Base-by-base conservation (phyloP, 2,797 vertebrate species). In the Podarcis lilfordi region DNA sequence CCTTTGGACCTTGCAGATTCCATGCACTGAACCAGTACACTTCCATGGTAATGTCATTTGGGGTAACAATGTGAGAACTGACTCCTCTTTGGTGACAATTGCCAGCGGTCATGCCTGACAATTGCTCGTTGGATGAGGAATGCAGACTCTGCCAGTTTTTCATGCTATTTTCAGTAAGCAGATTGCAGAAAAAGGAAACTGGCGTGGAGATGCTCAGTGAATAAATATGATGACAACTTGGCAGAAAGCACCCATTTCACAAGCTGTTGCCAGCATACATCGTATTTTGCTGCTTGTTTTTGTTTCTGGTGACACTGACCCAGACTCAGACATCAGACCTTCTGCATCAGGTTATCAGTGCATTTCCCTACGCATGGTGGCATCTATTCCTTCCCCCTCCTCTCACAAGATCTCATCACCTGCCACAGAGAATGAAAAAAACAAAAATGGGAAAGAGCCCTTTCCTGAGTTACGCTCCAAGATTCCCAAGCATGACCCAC, bases 341-440 rank as follows among this genome's bases (percentile, higher is more conserved):
- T 89, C 84, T 68, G 50, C 50, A 55, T 55, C 83, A 92, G 80
- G 71, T 87, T 86, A 87, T 91, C 82, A 37, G 8, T 27, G 87
- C 85, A 89, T 88, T 93, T 93, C 91, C 64, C 90, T 91, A 91
- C 91, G 93, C 92, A 91, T 94, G 92, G 92, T 91, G 90, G 90
- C 93, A 93, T 92, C 89, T 86, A 89, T 89, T 94, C 92, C 92
- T 91, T 84, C 91, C 82, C 45, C 8, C 91, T 86, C 91, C 29
- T 76, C 72, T 79, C 89, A 69, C 82, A 83, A 85, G 71, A 93
- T 86, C 89, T 64, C 74, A 45, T 93, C 61, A 86, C 91, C 92
- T 94, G 86, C 76, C 92, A 92, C 66, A 69, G 86, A 69, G 85
- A 91, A 66, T 85, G 50, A 80, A 91, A 88, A 75, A 91, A 0